Evolutionary conservation across 2,888 invertebrate species (phyloP).

Genomic region (Toxonevra muliebris): DNA sequence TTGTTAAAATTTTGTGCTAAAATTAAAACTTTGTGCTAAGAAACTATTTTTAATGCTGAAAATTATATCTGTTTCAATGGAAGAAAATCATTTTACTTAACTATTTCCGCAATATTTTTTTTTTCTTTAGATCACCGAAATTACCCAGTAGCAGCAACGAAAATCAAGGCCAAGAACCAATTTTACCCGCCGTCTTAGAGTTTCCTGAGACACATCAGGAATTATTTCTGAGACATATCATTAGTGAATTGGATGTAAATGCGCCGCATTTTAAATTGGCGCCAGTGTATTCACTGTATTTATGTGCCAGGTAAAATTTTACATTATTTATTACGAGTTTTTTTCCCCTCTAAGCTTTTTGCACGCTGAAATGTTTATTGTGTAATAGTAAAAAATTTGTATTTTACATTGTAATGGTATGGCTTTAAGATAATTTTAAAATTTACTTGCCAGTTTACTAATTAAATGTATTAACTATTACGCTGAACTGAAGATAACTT

Average conservation of each 20-base stretch:
- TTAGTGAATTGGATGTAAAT: conserved; percentile 88
- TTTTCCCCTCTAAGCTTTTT: background rate
- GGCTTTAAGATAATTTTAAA: background rate
- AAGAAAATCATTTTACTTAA: background rate
- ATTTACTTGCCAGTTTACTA: too few species aligned
- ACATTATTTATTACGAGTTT: too few species aligned
- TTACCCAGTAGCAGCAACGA: conserved; percentile 51
- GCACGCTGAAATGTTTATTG: background rate
- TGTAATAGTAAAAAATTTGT: background rate
- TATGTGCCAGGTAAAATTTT: conserved; percentile 78
- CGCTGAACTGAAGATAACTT: too few species aligned
- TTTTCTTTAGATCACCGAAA: conserved; percentile 56
- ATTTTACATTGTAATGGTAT: background rate
- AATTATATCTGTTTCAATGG: background rate
- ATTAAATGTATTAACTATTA: too few species aligned
- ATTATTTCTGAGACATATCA: conserved; percentile 86
- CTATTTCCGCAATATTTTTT: background rate
- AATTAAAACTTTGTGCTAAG: background rate
- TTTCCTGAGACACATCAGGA: conserved; percentile 96
- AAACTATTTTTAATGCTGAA: background rate
- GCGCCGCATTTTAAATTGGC: conserved; percentile 93
- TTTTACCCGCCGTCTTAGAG: conserved; percentile 93
- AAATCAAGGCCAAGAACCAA: conserved; percentile 82
- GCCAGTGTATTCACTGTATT: conserved; percentile 95
- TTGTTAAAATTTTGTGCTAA: conserved; percentile 14